Evolutionary conservation across 2,888 invertebrate genomes (phyloP), one percentile per base, ranked within the genome.

Genomic region (Xanthorhoe spadicearia): DNA sequence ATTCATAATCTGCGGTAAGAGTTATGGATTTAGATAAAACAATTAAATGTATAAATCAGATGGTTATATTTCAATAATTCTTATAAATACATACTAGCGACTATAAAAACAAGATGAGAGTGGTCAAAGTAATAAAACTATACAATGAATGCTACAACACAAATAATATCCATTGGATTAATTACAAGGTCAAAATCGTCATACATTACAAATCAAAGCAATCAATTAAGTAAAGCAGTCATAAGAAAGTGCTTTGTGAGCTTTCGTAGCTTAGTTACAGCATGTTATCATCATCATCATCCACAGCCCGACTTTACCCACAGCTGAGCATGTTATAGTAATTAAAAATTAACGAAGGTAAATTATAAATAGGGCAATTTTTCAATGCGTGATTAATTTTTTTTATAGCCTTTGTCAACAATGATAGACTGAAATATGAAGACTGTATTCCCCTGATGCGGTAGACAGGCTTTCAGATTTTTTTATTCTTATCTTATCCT

Each of bases 1-100:
- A 4, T 32, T 32, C 32, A 7, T 32, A 32, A 1, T 32, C 7
- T 7, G 32, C 0, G 32, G 7, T 32, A 32, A 7, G 32, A 32
- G 7, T 32, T 3, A 13, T n/a, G 38, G 38, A 13, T 13, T 43
- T 13, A 43, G 46, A 65, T 55, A 61, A 61, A 55, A 65, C 43
- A 46, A 46, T 13, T 43, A 13, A 43, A 2, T 9, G 8, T 69
- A 73, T 53, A 72, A 74, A 73, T 74, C 72, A 71, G 32, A 57
- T 63, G 19, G 35, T 60, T 64, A 50, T 64, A 65, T 60, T 65
- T 64, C 55, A 55, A 61, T 49, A 65, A 38, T 65, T 65, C 60
- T 56, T 65, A 63, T 46, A 46, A 35, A 52, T 15, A 38, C 50
- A 28, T 62, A 15, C 54, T 60, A 64, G 64, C 60, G 19, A 55